Base-by-base conservation (phyloP, 2,797 vertebrate genomes). In the Intellagama lesueurii region DNA sequence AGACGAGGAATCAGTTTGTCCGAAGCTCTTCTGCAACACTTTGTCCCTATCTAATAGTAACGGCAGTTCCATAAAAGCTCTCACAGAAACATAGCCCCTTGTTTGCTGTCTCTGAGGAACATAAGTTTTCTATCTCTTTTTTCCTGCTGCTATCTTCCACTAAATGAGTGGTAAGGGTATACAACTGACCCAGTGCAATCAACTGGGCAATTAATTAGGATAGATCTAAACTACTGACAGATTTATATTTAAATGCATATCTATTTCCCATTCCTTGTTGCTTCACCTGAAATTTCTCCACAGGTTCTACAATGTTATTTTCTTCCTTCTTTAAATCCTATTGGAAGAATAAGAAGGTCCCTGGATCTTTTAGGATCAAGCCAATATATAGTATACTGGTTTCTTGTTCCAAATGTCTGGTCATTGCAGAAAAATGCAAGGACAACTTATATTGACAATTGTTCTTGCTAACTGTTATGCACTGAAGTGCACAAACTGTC, bases 401-500 rank as follows among this genome's bases (percentile, higher is more conserved):
- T n/a, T 82, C 52, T 88, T 4, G 0, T 85, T 86, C 81, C 86
- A 60, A 80, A 89, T 69, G 76, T 66, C 40, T 60, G 4, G 30
- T 70, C 64, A 28, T 75, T 77, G 24, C 30, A 68, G 56, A 40
- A 77, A 64, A 92, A 88, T 73, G 80, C 87, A 82, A 88, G 93
- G 84, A 89, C 72, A 60, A 40, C 89, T 47, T 88, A 90, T 60
- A 79, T 0, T 16, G 91, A 90, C 60, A 89, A 78, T 94, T 95
- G 93, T 84, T 86, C 88, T 90, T 91, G 49, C 89, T 90, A 87
- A 92, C 90, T 89, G 82, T 91, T 82, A 91, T 89, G 81, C 87
- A 8, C 86, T 89, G 83, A 91, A 94, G 89, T 85, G 84, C 40
- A 90, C 88, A 87, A 91, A 91, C 93, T 85, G 88, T 70, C 68